These are phyloP conservation scores for Melanotaenia duboulayi DNA, from an alignment of 2,113 vertebrate species.

Conservation along the genomic window DNA sequence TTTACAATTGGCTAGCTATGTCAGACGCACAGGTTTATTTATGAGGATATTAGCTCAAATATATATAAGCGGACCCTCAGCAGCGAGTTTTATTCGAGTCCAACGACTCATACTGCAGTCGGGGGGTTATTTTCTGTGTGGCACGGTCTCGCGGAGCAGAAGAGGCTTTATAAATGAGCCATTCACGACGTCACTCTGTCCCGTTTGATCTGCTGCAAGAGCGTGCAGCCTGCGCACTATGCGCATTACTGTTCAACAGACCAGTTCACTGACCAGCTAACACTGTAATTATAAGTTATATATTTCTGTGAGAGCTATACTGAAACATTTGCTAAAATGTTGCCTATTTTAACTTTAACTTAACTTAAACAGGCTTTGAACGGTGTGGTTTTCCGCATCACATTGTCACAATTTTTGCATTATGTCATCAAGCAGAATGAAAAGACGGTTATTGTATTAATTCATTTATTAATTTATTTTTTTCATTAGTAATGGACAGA, in stretches of 20 bases:
- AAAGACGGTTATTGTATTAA: too few relatives aligned
- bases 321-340: neutral
- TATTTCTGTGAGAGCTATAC: neutral
- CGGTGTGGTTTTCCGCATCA: neutral
- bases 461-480: too few relatives aligned
- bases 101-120: neutral
- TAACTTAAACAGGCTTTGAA: neutral
- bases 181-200: conserved; percentile 22
- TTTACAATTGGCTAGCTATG: neutral
- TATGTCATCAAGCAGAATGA: neutral
- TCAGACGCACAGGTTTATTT: conserved; percentile 25
- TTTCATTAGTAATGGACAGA: neutral
- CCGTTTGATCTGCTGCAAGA: conserved; percentile 8
- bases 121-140: neutral
- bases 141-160: neutral
- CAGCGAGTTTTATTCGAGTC: conserved; percentile 15
- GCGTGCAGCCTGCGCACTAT: conserved; percentile 57
- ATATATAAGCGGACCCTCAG: conserved; percentile 9
- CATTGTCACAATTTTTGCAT: neutral
- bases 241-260: conserved; percentile 32
- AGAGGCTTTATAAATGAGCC: neutral
- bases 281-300: too few relatives aligned
- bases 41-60: neutral
- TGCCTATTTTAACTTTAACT: conserved; percentile 3
- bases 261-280: neutral